phyloP scores from a whole-genome alignment of 1,140 invertebrate species.

The Drosophila rhopaloa region DNA sequence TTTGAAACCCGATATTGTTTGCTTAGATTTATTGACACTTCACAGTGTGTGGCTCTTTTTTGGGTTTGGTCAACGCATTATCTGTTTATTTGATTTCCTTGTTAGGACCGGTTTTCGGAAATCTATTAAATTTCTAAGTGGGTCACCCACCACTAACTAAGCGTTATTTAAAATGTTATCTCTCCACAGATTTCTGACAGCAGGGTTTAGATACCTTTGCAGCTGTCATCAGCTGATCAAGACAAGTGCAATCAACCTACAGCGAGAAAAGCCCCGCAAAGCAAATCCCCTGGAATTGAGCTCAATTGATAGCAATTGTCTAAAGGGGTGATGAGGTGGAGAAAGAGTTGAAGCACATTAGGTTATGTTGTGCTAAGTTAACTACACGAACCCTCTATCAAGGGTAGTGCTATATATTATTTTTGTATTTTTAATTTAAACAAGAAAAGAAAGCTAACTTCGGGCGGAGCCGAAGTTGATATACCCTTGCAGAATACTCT shows the following conservation, averaged over 20 bases:
- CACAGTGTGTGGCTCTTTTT: slow-evolving; percentile 16
- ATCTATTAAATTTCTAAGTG: slow-evolving; percentile 56
- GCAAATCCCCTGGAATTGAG: slow-evolving; percentile 64
- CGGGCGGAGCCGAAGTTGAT: too few species aligned
- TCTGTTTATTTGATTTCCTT: slow-evolving; percentile 65
- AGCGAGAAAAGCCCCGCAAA: slow-evolving; percentile 28
- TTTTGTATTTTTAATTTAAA: background rate
- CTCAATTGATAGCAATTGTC: slow-evolving; percentile 78
- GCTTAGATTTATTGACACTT: slow-evolving; percentile 59
- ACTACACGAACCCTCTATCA: slow-evolving; percentile 23
- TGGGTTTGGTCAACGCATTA: slow-evolving; percentile 41
- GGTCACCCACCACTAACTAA: slow-evolving; percentile 45
- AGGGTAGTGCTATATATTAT: slow-evolving; percentile 9
- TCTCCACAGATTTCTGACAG: slow-evolving; percentile 10
- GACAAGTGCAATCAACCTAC: slow-evolving; percentile 55
- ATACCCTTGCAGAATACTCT: too few species aligned
- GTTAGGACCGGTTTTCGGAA: slow-evolving; percentile 68
- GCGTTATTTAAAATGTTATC: slow-evolving; percentile 24
- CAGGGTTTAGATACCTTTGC: background rate
- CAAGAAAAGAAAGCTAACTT: too few species aligned
- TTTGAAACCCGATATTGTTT: slow-evolving; percentile 58
- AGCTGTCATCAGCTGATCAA: slow-evolving; percentile 62
- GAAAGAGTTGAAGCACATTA: slow-evolving; percentile 5
- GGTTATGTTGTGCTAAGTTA: slow-evolving; percentile 5
- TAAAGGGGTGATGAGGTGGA: background rate